These are phyloP conservation scores for Oncorhynchus gorbuscha DNA, from an alignment of 2,113 vertebrate genomes.

Conservation along the genomic window DNA sequence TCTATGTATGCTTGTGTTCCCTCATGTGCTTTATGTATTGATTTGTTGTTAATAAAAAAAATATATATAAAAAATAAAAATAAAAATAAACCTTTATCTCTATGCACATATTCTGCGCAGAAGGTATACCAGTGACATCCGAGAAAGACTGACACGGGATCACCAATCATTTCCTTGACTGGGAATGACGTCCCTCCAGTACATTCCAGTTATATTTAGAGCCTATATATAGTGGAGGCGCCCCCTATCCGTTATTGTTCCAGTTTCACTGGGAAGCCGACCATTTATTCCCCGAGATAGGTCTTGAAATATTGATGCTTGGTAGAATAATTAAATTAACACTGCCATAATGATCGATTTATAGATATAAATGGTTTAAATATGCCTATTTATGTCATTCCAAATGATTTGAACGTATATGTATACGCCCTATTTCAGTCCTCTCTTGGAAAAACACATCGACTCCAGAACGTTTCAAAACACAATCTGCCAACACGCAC, in stretches of 20 bases:
- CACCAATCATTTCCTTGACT: constrained; percentile 66
- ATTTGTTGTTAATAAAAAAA: too few relatives aligned
- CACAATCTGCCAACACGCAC: background rate
- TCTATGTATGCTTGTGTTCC: too few relatives aligned
- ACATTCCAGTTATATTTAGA: constrained; percentile 80
- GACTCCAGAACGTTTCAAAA: background rate
- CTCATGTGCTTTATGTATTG: too few relatives aligned
- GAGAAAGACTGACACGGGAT: constrained; percentile 55
- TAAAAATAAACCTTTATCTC: too few relatives aligned
- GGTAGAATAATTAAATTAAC: background rate
- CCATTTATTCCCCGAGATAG: background rate
- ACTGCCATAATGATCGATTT: background rate
- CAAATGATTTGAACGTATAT: background rate
- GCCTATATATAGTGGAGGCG: constrained; percentile 76
- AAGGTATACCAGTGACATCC: constrained; percentile 23
- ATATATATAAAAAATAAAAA: too few relatives aligned
- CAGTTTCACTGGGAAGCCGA: constrained; percentile 22
- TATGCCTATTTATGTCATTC: background rate
- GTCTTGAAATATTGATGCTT: background rate
- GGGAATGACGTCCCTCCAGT: constrained; percentile 67
- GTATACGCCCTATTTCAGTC: background rate
- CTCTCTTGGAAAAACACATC: background rate
- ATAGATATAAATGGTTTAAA: background rate
- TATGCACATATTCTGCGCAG: constrained; percentile 41
- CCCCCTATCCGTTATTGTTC: constrained; percentile 70